A percentile compares a stretch with the other conserved stretches of the same genome.
phyloP scores from a whole-genome alignment of 1,140 invertebrate genomes.

The Nasonia vitripennis region DNA sequence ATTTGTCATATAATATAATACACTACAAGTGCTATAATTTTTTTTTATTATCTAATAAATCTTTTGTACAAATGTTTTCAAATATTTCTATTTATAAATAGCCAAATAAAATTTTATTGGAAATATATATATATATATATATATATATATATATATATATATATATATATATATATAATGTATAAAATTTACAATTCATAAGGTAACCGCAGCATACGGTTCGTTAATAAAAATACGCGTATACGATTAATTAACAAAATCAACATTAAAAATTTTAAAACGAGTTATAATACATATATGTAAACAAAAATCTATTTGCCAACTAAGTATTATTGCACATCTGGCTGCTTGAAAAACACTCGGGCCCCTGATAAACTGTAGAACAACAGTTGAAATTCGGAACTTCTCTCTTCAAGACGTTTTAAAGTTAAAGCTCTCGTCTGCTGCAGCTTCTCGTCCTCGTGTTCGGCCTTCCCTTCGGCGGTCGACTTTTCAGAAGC shows the following conservation, averaged over 20 bases:
- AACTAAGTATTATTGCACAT: slow-evolving; percentile 56
- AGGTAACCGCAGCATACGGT: too few relatives aligned
- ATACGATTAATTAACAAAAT: slow-evolving; percentile 50
- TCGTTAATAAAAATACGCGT: neutral
- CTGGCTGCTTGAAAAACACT: slow-evolving; percentile 88
- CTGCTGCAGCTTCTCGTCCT: slow-evolving; percentile 93
- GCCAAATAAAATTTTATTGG: slow-evolving; percentile 29
- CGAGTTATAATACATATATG: neutral
- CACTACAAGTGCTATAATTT: neutral
- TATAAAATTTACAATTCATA: neutral
- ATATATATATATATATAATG: slow-evolving; percentile 3
- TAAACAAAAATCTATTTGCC: too few relatives aligned
- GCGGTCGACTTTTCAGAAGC: slow-evolving; percentile 70
- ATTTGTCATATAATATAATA: neutral
- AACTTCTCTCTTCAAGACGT: slow-evolving; percentile 86
- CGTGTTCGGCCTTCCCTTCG: slow-evolving; percentile 69
- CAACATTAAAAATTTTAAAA: slow-evolving; percentile 24
- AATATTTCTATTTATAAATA: slow-evolving; percentile 34
- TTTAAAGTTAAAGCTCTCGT: slow-evolving; percentile 94
- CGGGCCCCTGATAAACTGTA: slow-evolving; percentile 95
- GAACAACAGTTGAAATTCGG: slow-evolving; percentile 93
- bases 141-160: slow-evolving; percentile 7
- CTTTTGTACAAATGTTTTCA: slow-evolving; percentile 41
- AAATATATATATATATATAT: neutral
- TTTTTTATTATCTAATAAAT: slow-evolving; percentile 39